Conservation (phyloP, 2,113 vertebrate genomes). For the Euleptes europaea region DNA sequence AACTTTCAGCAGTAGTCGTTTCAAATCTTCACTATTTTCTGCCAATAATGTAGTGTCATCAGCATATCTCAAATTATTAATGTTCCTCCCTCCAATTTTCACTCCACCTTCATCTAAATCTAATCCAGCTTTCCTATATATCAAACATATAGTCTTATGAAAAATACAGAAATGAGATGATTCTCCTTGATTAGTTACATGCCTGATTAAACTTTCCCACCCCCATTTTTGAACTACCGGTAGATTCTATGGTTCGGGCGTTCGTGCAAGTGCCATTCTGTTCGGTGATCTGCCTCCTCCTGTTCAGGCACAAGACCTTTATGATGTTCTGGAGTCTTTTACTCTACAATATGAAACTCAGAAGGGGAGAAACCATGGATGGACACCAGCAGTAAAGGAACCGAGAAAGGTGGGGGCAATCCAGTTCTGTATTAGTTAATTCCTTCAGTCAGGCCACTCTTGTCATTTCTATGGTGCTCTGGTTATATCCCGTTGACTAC, state of each 20-base stretch:
- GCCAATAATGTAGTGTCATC: too few species aligned
- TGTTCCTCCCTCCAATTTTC: too few species aligned
- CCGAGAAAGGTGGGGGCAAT: slow-evolving; percentile 54
- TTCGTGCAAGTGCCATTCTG: slow-evolving; percentile 90
- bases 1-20: too few species aligned
- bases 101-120: too few species aligned
- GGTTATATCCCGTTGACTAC: too few species aligned
- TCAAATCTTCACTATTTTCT: too few species aligned
- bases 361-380: slow-evolving; percentile 63
- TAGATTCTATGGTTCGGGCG: slow-evolving; percentile 92
- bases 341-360: slow-evolving; percentile 84
- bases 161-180: background rate
- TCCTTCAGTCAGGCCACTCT: background rate
- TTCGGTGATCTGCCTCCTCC: slow-evolving; percentile 89
- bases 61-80: too few species aligned
- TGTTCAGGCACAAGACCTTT: slow-evolving; percentile 83
- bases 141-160: background rate
- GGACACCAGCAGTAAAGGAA: slow-evolving; percentile 59
- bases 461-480: background rate
- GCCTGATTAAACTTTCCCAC: background rate
- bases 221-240: background rate
- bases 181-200: too few species aligned
- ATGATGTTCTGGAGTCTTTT: slow-evolving; percentile 86
- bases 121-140: too few species aligned
- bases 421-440: background rate